A percentile compares a stretch with the other conserved stretches of the same genome.
These are phyloP conservation scores for Drosophila ambigua DNA, from an alignment of 1,140 invertebrate genomes.

Conservation along the genomic window DNA sequence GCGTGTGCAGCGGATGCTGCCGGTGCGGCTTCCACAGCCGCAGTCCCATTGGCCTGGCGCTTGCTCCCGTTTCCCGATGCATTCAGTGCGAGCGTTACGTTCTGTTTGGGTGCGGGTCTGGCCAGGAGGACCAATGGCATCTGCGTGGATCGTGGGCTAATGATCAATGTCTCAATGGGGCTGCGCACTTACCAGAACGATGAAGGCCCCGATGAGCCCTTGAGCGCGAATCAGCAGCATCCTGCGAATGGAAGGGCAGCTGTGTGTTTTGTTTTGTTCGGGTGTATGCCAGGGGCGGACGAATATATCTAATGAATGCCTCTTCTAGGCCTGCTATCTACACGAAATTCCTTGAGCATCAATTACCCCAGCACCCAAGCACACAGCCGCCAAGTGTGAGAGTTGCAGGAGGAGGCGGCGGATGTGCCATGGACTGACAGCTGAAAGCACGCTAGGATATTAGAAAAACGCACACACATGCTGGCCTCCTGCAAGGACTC, in stretches of 20 bases:
- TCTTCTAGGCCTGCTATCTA: background rate
- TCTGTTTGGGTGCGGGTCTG: background rate
- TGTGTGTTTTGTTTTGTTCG: background rate
- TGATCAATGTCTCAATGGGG: background rate
- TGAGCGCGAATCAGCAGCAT: background rate
- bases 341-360: constrained; percentile 5
- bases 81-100: too few species aligned
- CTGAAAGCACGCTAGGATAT: constrained; percentile 52
- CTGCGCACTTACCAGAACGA: constrained; percentile 4
- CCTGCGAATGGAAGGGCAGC: too few species aligned
- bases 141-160: background rate
- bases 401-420: background rate
- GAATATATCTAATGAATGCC: constrained; percentile 2
- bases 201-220: background rate
- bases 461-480: constrained; percentile 49
- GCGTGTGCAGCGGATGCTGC: too few species aligned
- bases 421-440: constrained; percentile 12
- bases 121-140: background rate
- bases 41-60: too few species aligned
- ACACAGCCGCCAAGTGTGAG: too few species aligned
- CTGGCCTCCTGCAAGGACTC: too few species aligned
- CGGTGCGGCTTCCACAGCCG: too few species aligned
- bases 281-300: background rate
- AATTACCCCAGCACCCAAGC: constrained; percentile 9
- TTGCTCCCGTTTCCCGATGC: too few species aligned